Base-by-base conservation (phyloP, 2,797 vertebrate species). In the Hypotaenidia okinawae region DNA sequence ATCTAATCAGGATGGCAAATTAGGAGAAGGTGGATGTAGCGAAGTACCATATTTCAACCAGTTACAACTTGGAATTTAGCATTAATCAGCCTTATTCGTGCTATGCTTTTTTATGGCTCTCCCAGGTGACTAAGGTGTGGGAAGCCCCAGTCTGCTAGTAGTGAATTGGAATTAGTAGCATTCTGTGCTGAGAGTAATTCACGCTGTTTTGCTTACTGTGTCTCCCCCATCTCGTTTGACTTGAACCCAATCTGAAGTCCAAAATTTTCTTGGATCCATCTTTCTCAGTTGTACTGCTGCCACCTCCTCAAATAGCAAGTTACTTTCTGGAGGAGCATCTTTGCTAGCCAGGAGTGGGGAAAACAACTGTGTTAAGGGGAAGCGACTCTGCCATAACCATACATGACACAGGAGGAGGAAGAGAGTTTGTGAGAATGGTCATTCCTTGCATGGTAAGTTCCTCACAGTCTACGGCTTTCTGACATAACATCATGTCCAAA, bases 181-280 rank as follows among this genome's bases (percentile, higher is more conserved):
- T 89, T 90, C 33, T 64, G 39, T 16, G 6, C 9, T 19, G 6
- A 76, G 5, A 22, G 9, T 13, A 37, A 21, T 54, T 82, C 33
- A 45, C 0, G 0, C 6, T 63, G 24, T 19, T 27, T 4, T 85
- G 16, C 32, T 55, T 14, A 52, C 24, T 19, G 30, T 61, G 16
- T 39, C 9, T 11, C 24, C 57, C 7, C 21, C 79, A 9, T 30
- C n/a, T 82, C 51, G 21, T 79, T 67, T 62, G 27, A 39, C 28
- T 41, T 0, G 0, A 76, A 8, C 6, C 11, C 18, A 43, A 10
- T 15, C 22, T 5, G 8, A 16, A 67, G 7, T 39, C 16, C 27
- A 17, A 70, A 51, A 32, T 47, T 70, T 11, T 39, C n/a, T 39
- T 78, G 28, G 23, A 70, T 39, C 18, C 28, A 66, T 1, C 7